phyloP scores from a whole-genome alignment of 1,140 invertebrate genomes.

The Lordiphosa clarofinis region DNA sequence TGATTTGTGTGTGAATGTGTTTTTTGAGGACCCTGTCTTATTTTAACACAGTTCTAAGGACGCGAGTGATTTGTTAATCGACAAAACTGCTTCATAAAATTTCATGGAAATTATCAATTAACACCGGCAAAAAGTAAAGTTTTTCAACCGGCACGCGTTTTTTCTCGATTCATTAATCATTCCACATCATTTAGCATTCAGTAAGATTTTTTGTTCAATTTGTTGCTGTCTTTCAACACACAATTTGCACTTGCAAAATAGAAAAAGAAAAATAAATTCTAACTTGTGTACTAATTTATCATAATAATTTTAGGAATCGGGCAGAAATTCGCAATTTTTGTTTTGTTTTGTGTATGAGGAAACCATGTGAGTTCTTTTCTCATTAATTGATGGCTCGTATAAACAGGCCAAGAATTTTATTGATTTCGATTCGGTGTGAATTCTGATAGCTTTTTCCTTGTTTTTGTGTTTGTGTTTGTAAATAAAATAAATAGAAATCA shows the following conservation, averaged over 20 bases:
- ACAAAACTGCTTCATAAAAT: conserved; percentile 14
- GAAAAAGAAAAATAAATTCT: neutral
- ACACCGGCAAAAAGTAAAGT: conserved; percentile 8
- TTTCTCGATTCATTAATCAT: conserved; percentile 21
- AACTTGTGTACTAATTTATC: neutral
- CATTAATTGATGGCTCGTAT: conserved; percentile 12
- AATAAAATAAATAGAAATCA: neutral
- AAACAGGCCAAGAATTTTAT: conserved; percentile 18
- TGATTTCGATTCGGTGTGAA: conserved; percentile 1
- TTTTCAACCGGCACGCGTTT: conserved; percentile 6
- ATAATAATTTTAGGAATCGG: too few species aligned
- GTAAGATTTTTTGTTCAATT: conserved; percentile 1
- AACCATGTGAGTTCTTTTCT: conserved; percentile 5
- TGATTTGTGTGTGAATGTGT: too few species aligned
- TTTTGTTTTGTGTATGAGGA: neutral
- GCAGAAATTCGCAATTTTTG: too few species aligned
- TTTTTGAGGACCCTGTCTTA: too few species aligned
- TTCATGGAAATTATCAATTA: conserved; percentile 44
- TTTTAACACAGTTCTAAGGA: too few species aligned
- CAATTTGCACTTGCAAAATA: conserved; percentile 7
- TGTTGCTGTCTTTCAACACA: conserved; percentile 22
- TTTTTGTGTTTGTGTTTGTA: conserved; percentile 3
- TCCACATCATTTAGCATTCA: conserved; percentile 7
- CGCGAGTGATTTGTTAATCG: too few species aligned
- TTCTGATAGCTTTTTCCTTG: neutral